These are phyloP conservation scores for Unio pictorum DNA, from an alignment of 2,888 invertebrate species.

Conservation along the genomic window DNA sequence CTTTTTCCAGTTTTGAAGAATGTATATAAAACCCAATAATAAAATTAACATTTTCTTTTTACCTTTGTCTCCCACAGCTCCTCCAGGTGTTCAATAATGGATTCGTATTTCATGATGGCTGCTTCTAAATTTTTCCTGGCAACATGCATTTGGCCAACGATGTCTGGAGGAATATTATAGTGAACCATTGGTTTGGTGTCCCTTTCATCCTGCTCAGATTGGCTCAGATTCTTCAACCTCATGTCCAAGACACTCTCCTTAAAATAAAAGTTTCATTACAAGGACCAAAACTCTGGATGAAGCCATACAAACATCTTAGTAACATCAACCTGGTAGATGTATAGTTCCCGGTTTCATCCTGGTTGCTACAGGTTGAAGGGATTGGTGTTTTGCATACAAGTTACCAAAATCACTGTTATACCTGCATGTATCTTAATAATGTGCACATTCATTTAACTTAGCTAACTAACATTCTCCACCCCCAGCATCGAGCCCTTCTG, in stretches of 20 bases:
- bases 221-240: conserved; percentile 40
- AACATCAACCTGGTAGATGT: not conserved
- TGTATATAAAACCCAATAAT: too few relatives aligned
- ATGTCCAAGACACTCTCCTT: conserved; percentile 64
- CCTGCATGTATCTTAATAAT: too few relatives aligned
- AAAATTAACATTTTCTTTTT: not conserved
- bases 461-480: too few relatives aligned
- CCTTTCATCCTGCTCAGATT: conserved; percentile 1
- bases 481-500: too few relatives aligned
- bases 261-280: conserved; percentile 3
- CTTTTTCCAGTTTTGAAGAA: too few relatives aligned
- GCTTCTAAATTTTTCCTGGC: conserved; percentile 51
- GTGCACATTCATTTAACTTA: too few relatives aligned
- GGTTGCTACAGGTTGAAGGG: too few relatives aligned
- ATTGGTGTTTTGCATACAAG: too few relatives aligned
- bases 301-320: not conserved
- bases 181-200: conserved; percentile 19
- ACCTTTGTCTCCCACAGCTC: conserved; percentile 50
- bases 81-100: conserved; percentile 57
- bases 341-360: too few relatives aligned
- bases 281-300: not conserved
- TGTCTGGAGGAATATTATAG: conserved; percentile 44
- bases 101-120: conserved; percentile 60
- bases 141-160: conserved; percentile 29
- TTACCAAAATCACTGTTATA: too few relatives aligned